Evolutionary conservation across 2,797 vertebrate genomes (phyloP).

Genomic region (Acrocephalus scirpaceus): DNA sequence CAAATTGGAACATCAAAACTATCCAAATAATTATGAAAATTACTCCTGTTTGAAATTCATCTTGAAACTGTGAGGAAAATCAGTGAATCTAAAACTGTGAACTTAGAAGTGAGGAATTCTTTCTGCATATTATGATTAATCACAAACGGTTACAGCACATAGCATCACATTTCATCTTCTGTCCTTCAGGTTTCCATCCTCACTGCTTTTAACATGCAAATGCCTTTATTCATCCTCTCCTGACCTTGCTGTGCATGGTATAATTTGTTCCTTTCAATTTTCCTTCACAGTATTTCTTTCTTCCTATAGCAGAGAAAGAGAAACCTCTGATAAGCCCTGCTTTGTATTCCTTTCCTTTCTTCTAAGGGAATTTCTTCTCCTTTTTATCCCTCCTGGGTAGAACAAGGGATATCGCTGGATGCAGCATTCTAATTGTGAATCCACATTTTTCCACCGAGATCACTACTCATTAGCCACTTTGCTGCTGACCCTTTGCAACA

Average conservation of each 20-base stretch:
- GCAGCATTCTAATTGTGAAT: background rate
- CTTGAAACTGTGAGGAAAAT: background rate
- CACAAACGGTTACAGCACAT: background rate
- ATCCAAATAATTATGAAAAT: background rate
- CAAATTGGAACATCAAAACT: background rate
- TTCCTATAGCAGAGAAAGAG: background rate
- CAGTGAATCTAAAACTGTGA: background rate
- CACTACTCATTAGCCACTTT: background rate
- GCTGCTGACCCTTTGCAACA: background rate
- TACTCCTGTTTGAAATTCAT: background rate
- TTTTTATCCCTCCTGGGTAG: background rate
- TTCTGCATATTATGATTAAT: background rate
- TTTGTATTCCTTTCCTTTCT: slow-evolving; percentile 24
- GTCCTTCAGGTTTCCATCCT: background rate
- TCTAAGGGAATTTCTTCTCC: background rate
- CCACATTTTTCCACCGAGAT: background rate
- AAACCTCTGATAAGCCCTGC: background rate
- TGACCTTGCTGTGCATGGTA: background rate
- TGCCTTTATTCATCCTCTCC: slow-evolving; percentile 16
- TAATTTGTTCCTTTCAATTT: slow-evolving; percentile 36
- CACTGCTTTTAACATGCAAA: slow-evolving; percentile 10
- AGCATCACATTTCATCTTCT: background rate
- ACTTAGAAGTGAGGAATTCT: background rate
- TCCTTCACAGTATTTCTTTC: background rate
- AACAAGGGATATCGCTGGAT: background rate